Conservation (phyloP, 2,888 invertebrate species). For the Caenorhabditis sp. region DNA sequence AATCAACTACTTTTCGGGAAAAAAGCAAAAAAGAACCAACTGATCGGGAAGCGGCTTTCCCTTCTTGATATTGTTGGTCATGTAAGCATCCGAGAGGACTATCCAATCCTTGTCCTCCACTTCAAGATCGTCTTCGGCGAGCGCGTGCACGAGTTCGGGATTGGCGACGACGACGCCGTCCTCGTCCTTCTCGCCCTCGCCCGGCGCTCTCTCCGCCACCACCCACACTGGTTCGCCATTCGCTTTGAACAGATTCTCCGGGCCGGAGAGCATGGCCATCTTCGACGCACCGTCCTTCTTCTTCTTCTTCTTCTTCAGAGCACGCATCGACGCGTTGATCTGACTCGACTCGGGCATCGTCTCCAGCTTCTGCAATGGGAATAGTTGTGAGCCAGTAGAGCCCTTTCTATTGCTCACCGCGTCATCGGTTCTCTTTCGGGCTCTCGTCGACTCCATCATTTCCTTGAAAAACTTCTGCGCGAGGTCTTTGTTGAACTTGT, state of each 20-base stretch:
- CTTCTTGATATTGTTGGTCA: neutral
- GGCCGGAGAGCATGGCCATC: no score
- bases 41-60: neutral
- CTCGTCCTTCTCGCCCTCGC: neutral
- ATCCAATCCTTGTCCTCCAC: constrained; percentile 16
- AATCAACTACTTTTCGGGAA: no score
- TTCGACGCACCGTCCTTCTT: neutral
- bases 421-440: neutral
- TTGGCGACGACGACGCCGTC: neutral
- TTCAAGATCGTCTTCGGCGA: constrained; percentile 6
- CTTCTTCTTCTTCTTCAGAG: constrained; percentile 6
- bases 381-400: no score
- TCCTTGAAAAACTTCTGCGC: constrained; percentile 15
- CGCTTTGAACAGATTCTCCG: constrained; percentile 15
- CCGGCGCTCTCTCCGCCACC: neutral
- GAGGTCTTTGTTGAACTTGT: constrained; percentile 7
- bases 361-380: neutral
- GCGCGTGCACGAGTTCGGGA: constrained; percentile 7
- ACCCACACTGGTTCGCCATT: constrained; percentile 38
- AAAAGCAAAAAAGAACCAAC: no score
- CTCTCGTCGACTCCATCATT: constrained; percentile 6
- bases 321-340: constrained; percentile 8
- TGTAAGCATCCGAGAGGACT: neutral
- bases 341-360: constrained; percentile 40
- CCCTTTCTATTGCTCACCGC: no score